Base-by-base conservation (phyloP, 1,140 invertebrate genomes). In the Stegodyphus mimosarum region DNA sequence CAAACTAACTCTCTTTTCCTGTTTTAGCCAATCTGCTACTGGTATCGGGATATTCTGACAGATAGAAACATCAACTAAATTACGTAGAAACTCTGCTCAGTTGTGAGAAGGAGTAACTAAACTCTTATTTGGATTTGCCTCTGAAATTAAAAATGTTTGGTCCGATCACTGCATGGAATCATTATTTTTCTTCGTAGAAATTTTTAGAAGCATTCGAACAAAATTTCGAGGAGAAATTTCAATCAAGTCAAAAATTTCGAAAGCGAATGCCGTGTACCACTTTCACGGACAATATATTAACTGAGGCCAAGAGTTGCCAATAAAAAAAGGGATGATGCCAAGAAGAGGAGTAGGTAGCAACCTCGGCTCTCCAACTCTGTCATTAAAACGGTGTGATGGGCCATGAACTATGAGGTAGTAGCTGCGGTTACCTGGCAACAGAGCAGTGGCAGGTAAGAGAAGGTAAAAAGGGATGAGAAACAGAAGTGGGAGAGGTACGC, bases 371-470 rank as follows among this genome's bases (percentile, higher is more conserved):
- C 78, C 2, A 63, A 69, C 78, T 71, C 78, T 81, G 78, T 81
- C 80, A 83, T 83, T 83, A 83, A 83, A 83, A 74, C 80, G 50
- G 55, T 33, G 70, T 49, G 80, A 83, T 83, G 79, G 79, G 53
- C 70, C 79, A 83, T 83, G 78, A 81, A 81, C 67, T 81, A 81
- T 81, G 70, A 74, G 80, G 70, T 50, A 71, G 67, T 83, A 18
- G 70, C 63, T 48, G 11, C 17, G 67, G 80, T 83, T 83, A 83
- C 80, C 80, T 81, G 78, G 78, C 78, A 81, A 81, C 78, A 72
- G 69, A 11, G 17, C 72, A 67, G 52, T 80, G 67, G 70, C 69
- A 33, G 33, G 33, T 33, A 33, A 33, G 33, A 33, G 33, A 60
- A 83, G 71, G 55, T 66, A 73, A 83, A 83, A 83, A 83, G 55